Conservation (phyloP, 2,797 vertebrate species). For the Caiman crocodilus region DNA sequence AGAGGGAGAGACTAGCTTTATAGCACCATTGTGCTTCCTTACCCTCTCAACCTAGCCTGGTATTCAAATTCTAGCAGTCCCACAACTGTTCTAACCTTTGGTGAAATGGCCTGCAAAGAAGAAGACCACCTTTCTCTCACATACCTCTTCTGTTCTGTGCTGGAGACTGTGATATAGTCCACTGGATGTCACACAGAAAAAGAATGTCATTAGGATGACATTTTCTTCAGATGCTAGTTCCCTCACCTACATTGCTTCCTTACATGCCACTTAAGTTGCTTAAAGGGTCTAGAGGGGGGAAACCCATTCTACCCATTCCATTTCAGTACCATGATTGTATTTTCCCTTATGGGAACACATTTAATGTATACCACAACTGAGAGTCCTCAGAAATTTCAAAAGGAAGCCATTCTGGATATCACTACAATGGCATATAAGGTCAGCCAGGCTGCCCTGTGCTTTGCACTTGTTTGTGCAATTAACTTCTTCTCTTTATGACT, state of each 20-base stretch:
- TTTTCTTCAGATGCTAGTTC: not conserved
- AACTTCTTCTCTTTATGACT: fast-evolving
- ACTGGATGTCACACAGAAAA: not conserved
- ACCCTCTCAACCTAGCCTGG: not conserved
- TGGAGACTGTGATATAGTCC: not conserved
- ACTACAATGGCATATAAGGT: not conserved
- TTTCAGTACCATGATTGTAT: not conserved
- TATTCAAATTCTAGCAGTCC: not conserved
- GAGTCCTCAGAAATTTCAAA: not conserved
- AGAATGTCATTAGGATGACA: too few relatives aligned
- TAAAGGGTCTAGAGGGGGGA: not conserved
- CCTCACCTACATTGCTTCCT: not conserved
- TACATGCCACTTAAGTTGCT: not conserved
- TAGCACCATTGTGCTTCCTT: not conserved
- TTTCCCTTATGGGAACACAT: not conserved
- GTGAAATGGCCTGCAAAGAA: not conserved
- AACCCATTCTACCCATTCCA: not conserved
- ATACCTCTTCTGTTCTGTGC: not conserved
- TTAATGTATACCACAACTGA: not conserved
- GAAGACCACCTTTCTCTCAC: not conserved
- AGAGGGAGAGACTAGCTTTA: not conserved
- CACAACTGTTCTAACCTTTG: not conserved
- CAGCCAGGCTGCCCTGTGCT: fast-evolving
- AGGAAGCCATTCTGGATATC: not conserved
- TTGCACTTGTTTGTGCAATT: not conserved